phyloP scores from a whole-genome alignment of 2,113 vertebrate genomes.

The Manacus vitellinus region DNA sequence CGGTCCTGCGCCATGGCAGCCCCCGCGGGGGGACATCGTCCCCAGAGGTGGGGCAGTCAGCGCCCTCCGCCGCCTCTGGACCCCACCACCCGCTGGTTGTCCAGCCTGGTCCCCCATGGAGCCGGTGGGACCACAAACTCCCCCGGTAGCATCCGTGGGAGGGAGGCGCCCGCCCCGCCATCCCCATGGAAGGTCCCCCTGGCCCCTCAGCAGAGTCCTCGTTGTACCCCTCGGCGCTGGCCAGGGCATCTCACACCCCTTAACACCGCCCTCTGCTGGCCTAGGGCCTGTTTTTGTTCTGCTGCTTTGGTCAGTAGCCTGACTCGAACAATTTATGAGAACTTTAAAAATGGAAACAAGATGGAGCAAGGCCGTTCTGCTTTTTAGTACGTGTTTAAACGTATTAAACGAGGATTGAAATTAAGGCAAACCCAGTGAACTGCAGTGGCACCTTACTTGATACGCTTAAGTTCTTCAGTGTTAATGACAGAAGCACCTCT shows the following conservation, averaged over 20 bases:
- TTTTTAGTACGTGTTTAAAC: not conserved
- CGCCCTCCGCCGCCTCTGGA: fast-evolving
- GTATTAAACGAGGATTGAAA: not conserved
- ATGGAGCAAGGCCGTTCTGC: not conserved
- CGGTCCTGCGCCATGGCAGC: not conserved
- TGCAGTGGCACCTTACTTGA: not conserved
- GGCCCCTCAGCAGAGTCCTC: not conserved
- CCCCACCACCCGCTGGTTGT: fast-evolving
- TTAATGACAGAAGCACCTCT: not conserved
- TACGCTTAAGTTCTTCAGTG: not conserved
- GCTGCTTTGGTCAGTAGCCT: not conserved
- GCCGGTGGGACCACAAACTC: not conserved
- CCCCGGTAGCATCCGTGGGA: no score
- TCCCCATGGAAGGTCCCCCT: fast-evolving
- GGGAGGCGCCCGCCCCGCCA: fast-evolving
- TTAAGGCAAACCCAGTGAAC: not conserved
- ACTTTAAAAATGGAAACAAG: not conserved
- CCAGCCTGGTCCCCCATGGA: not conserved
- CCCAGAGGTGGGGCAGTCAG: fast-evolving
- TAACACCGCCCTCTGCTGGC: no score
- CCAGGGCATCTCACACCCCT: fast-evolving
- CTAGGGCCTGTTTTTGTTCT: fast-evolving
- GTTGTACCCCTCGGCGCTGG: not conserved
- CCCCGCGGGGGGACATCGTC: fast-evolving
- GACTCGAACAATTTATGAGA: not conserved